phyloP scores from a whole-genome alignment of 1,140 invertebrate genomes.

The Pseudomyrmex concolor region DNA sequence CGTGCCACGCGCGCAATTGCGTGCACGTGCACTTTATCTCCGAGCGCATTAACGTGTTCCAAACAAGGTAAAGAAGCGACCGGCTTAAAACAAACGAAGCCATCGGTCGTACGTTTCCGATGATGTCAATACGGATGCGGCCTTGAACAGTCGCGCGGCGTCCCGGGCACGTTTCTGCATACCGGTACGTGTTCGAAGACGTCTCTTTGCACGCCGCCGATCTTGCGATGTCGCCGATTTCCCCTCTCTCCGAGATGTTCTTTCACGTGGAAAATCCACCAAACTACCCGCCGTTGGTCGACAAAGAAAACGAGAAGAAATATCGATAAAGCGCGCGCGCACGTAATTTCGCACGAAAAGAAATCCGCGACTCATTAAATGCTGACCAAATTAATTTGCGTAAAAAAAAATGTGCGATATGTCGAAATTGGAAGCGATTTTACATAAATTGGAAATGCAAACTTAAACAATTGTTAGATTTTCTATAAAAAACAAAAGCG shows the following conservation, averaged over 20 bases:
- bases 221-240: constrained; percentile 41
- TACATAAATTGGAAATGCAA: no score
- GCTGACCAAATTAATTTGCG: no score
- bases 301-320: constrained; percentile 23
- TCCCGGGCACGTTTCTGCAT: constrained; percentile 76
- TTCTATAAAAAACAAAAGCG: no score
- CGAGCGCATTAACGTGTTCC: constrained; percentile 66
- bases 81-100: constrained; percentile 72
- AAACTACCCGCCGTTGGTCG: constrained; percentile 21
- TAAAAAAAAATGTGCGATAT: no score
- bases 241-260: neutral
- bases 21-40: constrained; percentile 59
- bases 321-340: constrained; percentile 16
- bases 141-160: constrained; percentile 74
- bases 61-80: constrained; percentile 67
- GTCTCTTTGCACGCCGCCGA: constrained; percentile 5
- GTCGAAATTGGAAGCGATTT: no score
- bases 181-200: constrained; percentile 61
- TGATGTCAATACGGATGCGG: constrained; percentile 78
- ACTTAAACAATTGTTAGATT: no score
- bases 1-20: constrained; percentile 22
- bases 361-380: neutral
- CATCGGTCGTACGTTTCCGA: constrained; percentile 67
- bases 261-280: constrained; percentile 9
- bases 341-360: neutral